Evolutionary conservation across 2,888 invertebrate species (phyloP).

Genomic region (Campoplex nolae): DNA sequence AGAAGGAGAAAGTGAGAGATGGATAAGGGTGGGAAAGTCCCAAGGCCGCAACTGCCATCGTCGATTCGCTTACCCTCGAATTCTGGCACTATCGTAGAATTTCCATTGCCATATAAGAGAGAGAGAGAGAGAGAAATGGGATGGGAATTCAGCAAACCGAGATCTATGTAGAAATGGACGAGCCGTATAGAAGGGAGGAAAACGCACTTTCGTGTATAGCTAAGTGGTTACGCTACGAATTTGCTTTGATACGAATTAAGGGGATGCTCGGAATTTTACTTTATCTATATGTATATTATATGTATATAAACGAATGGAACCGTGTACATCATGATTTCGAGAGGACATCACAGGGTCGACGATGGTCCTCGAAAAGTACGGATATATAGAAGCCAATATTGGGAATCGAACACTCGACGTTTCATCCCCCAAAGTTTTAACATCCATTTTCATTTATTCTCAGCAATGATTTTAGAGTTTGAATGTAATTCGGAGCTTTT

Average conservation of each 20-base stretch:
- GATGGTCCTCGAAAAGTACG: slow-evolving; percentile 34
- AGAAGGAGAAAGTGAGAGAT: slow-evolving; percentile 47
- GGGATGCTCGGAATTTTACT: slow-evolving; percentile 61
- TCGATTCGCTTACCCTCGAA: slow-evolving; percentile 63
- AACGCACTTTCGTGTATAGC: slow-evolving; percentile 36
- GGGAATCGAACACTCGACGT: slow-evolving; percentile 17
- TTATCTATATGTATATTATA: background rate
- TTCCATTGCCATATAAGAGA: background rate
- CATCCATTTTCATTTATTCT: slow-evolving; percentile 10
- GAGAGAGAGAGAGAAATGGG: background rate
- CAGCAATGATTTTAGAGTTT: background rate
- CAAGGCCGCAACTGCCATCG: slow-evolving; percentile 62
- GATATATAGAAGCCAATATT: slow-evolving; percentile 22
- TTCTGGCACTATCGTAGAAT: slow-evolving; percentile 53
- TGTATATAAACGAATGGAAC: background rate
- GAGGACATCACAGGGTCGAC: slow-evolving; percentile 50
- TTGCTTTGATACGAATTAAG: slow-evolving; percentile 79
- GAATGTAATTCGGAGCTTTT: background rate
- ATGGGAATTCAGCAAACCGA: slow-evolving; percentile 35
- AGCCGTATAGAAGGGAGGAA: slow-evolving; percentile 14
- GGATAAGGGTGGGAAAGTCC: slow-evolving; percentile 55
- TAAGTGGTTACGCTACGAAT: slow-evolving; percentile 71
- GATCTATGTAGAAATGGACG: slow-evolving; percentile 39
- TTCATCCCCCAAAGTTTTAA: background rate
- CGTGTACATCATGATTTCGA: slow-evolving; percentile 25